phyloP scores from a whole-genome alignment of 2,113 vertebrate species.

The Pedionomus torquatus region DNA sequence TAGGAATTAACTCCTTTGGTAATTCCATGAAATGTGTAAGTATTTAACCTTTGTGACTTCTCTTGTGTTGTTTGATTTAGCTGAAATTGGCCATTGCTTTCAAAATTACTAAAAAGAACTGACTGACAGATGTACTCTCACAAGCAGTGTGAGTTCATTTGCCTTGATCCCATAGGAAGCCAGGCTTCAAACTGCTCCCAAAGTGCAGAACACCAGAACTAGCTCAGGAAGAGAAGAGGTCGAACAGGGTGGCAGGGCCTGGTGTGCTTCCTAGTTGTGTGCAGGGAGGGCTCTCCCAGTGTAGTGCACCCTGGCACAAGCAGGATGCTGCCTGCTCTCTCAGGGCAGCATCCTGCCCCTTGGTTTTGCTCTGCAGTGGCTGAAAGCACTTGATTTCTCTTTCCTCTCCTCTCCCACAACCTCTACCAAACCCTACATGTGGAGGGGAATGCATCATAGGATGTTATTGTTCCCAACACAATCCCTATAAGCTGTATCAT shows the following conservation, averaged over 20 bases:
- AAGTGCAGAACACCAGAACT: background rate
- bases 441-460: background rate
- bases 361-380: background rate
- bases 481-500: background rate
- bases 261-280: rapidly evolving
- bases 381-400: background rate
- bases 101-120: background rate
- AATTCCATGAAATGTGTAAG: background rate
- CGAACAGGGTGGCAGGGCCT: rapidly evolving
- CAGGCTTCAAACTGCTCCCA: background rate
- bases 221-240: too few species aligned
- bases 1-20: background rate
- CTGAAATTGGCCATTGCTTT: background rate
- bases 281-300: rapidly evolving
- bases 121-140: background rate
- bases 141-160: rapidly evolving
- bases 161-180: background rate
- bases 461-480: background rate
- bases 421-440: background rate
- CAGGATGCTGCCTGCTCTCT: background rate
- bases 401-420: background rate
- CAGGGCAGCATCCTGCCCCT: background rate
- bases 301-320: rapidly evolving
- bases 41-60: background rate
- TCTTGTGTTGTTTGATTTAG: background rate